A percentile compares a stretch with the other conserved stretches of the same genome.
These are phyloP conservation scores for Telmatochromis sp. DNA, from an alignment of 2,113 vertebrate genomes.

Conservation along the genomic window DNA sequence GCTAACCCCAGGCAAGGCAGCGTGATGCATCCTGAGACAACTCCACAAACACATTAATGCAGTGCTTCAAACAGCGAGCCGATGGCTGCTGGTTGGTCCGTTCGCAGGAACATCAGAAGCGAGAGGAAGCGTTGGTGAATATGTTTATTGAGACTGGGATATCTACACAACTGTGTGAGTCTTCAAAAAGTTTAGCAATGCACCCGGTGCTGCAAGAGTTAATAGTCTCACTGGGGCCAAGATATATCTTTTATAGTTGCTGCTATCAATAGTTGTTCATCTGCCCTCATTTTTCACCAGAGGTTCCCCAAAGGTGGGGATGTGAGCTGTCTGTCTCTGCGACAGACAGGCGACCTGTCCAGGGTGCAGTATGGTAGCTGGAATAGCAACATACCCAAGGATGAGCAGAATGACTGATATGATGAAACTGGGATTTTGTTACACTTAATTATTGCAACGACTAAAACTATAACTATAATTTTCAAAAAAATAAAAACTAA, in stretches of 20 bases:
- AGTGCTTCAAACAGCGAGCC: too few species aligned
- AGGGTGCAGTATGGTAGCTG: neutral
- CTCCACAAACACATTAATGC: neutral
- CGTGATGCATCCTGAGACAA: accelerated
- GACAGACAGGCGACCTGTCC: accelerated
- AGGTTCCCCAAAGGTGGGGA: accelerated
- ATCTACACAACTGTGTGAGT: neutral
- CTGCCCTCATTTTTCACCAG: accelerated
- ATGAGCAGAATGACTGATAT: neutral
- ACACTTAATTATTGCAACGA: accelerated
- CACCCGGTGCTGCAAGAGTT: neutral
- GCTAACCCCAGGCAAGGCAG: neutral
- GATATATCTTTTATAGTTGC: too few species aligned
- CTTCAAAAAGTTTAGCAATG: neutral
- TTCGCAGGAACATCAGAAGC: too few species aligned
- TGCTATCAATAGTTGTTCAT: accelerated
- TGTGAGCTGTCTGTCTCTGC: neutral
- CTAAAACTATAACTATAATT: neutral
- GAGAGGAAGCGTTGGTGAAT: too few species aligned
- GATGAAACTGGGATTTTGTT: neutral
- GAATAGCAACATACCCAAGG: neutral
- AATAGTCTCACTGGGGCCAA: neutral
- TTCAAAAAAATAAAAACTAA: neutral
- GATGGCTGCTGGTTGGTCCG: too few species aligned
- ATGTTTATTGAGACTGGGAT: too few species aligned